These are phyloP conservation scores for Folsomia candida DNA, from an alignment of 2,888 invertebrate species.

Conservation along the genomic window DNA sequence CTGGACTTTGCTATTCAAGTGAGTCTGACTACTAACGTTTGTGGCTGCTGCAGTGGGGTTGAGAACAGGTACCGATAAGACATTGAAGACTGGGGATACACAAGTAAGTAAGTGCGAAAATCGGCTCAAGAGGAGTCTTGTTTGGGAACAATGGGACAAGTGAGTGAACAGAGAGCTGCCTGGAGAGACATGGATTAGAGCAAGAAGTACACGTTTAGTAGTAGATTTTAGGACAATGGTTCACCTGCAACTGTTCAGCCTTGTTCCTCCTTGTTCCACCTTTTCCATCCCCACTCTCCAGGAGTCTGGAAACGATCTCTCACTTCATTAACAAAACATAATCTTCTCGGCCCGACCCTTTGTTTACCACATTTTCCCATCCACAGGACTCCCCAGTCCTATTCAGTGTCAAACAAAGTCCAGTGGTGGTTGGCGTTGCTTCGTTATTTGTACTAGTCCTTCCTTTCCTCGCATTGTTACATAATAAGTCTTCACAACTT, in stretches of 20 bases:
- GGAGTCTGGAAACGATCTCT: conserved; percentile 39
- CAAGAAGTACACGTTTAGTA: conserved; percentile 7
- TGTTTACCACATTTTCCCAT: conserved; percentile 8
- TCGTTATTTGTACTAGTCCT: no score
- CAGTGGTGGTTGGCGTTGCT: no score
- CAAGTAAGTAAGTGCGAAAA: no score
- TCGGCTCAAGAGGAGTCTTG: no score
- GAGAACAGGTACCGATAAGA: no score
- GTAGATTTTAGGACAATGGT: no score
- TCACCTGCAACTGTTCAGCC: conserved; percentile 19
- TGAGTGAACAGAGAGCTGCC: conserved; percentile 4
- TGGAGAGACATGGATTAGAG: conserved; percentile 14
- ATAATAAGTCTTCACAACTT: neutral
- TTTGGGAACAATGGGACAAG: conserved; percentile 23
- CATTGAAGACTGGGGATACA: no score
- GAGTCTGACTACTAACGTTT: no score
- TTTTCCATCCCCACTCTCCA: conserved; percentile 47
- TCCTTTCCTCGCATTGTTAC: no score
- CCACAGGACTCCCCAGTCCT: conserved; percentile 5
- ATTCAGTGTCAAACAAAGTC: neutral
- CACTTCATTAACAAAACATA: conserved; percentile 35
- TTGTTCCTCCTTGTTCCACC: conserved; percentile 49
- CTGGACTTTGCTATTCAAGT: no score
- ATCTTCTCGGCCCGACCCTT: neutral
- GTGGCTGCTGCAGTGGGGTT: no score